Base-by-base conservation (phyloP, 2,888 invertebrate species). In the Meandrusa payeni region DNA sequence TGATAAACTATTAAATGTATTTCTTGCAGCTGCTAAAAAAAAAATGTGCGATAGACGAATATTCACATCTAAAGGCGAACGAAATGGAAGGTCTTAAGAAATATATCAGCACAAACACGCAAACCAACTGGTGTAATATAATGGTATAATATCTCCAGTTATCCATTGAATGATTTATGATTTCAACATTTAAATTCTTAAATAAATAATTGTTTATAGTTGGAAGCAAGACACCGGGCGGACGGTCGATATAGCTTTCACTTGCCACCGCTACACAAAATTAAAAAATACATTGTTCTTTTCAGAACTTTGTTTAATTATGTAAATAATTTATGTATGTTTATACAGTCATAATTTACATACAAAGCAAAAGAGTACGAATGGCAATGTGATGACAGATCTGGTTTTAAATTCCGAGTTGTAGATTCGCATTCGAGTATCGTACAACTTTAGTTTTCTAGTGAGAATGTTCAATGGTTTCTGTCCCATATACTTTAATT, bases 241-340 rank as follows among this genome's bases (percentile, higher is more conserved):
- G 69, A 79, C 19, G 76, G 78, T 0, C 65, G 58, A 13, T 81
- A 79, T 47, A 61, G 73, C 0, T 76, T 86, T 45, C 70, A 76
- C 50, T 51, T 83, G 17, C 85, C 85, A 36, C 41, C 82, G 2
- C 61, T 85, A 7, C 42, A 63, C 20, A 42, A 62, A 6, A 51
- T 81, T 3, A 71, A 65, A 57, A 32, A 55, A 31, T 69, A 65
- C 43, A 54, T 64, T 17, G 58, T 26, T 50, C 47, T 52, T 52
- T 23, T 17, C n/a, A 52, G 55, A 40, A 24, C 17, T n/a, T 28
- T 2, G 27, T 27, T 20, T 19, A 3, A 29, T 26, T 17, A n/a
- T n/a, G n/a, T n/a, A n/a, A n/a, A n/a, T n/a, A n/a, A n/a, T n/a
- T n/a, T n/a, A n/a, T n/a, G n/a, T n/a, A n/a, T n/a, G n/a, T n/a